Conservation (phyloP, 2,888 invertebrate species). For the Cheilosia grossa region DNA sequence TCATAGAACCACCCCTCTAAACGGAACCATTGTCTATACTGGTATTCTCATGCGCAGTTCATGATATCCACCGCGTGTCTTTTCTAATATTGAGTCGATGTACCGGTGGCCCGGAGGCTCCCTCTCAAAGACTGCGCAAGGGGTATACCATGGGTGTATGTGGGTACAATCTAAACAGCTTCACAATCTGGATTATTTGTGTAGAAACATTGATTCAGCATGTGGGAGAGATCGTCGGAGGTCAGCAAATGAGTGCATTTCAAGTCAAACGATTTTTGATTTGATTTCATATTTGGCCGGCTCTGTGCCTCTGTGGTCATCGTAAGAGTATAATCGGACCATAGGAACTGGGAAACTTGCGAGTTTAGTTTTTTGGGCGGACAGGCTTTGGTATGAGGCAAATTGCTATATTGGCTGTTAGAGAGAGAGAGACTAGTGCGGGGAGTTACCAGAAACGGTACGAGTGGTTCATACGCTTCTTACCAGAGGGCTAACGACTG, state of each 20-base stretch:
- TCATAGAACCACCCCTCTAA: constrained; percentile 48
- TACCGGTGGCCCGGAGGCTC: constrained; percentile 67
- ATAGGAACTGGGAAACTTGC: neutral
- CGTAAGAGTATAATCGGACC: constrained; percentile 37
- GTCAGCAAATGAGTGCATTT: constrained; percentile 76
- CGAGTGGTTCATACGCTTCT: constrained; percentile 23
- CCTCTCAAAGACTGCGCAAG: constrained; percentile 34
- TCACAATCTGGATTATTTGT: constrained; percentile 68
- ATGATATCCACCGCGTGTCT: constrained; percentile 36
- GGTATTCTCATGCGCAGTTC: constrained; percentile 59
- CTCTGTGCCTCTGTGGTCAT: constrained; percentile 46
- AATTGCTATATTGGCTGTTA: constrained; percentile 60
- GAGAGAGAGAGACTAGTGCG: constrained; percentile 13
- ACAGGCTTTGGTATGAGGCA: constrained; percentile 43
- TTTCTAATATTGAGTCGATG: constrained; percentile 63
- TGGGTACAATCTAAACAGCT: constrained; percentile 51
- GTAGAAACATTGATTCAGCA: constrained; percentile 72
- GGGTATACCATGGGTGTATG: constrained; percentile 52
- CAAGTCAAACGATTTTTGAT: constrained; percentile 73
- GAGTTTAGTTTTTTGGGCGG: constrained; percentile 38
- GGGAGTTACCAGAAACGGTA: constrained; percentile 3
- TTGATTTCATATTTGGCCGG: constrained; percentile 67
- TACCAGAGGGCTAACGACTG: constrained; percentile 4
- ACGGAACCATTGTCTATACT: constrained; percentile 60
- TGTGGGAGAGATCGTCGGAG: constrained; percentile 75